Evolutionary conservation across 2,113 vertebrate species (phyloP).

Genomic region (Parus major): DNA sequence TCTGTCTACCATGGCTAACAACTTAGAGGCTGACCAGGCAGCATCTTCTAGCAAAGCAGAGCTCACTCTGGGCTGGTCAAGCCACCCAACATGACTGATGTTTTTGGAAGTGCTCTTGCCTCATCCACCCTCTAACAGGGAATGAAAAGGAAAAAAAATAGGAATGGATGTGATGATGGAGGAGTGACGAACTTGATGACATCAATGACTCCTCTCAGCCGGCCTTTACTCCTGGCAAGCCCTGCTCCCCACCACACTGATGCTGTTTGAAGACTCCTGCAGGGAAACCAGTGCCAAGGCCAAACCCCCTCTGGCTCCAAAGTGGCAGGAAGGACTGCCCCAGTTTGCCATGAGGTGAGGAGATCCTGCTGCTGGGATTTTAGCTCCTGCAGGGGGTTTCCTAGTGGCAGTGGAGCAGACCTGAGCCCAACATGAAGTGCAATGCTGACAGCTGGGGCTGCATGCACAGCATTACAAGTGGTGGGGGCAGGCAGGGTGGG

Average conservation of each 20-base stretch:
- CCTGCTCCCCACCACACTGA: neutral
- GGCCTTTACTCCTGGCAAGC: neutral
- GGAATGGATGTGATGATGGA: neutral
- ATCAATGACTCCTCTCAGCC: neutral
- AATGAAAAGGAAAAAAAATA: neutral
- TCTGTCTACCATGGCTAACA: neutral
- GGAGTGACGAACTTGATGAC: accelerated
- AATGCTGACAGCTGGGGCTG: neutral
- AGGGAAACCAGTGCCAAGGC: accelerated
- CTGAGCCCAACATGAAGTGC: neutral
- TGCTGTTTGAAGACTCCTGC: neutral
- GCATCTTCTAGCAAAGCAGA: neutral
- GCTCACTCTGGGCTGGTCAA: neutral
- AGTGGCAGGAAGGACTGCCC: neutral
- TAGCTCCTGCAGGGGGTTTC: neutral
- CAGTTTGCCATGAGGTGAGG: accelerated
- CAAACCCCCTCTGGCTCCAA: accelerated
- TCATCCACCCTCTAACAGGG: accelerated
- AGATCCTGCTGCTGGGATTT: neutral
- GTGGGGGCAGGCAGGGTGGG: accelerated
- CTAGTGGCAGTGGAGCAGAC: neutral
- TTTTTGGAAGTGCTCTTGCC: neutral
- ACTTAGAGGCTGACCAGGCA: neutral
- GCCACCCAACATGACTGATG: accelerated
- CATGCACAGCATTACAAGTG: accelerated